Percentiles rank a stretch among this genome's conserved stretches.
phyloP scores from a whole-genome alignment of 1,140 invertebrate genomes.

The Lordiphosa collinella region DNA sequence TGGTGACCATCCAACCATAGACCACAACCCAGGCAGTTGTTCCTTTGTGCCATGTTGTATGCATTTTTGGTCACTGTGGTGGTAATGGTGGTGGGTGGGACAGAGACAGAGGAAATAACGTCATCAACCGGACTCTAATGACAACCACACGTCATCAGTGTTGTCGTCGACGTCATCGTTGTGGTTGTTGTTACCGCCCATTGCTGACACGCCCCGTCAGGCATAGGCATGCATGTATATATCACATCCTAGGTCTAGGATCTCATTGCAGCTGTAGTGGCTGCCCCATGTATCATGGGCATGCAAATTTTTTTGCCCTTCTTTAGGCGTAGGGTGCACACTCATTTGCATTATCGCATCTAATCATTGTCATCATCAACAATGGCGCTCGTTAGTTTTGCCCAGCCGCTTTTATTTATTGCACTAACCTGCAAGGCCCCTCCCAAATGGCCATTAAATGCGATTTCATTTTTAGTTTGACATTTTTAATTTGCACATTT shows the following conservation, averaged over 20 bases:
- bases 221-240: slow-evolving; percentile 9
- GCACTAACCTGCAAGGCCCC: slow-evolving; percentile 1
- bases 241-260: slow-evolving; percentile 31
- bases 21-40: slow-evolving; percentile 9
- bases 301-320: slow-evolving; percentile 56
- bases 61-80: slow-evolving; percentile 66
- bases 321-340: slow-evolving; percentile 18
- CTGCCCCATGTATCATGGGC: slow-evolving; percentile 56
- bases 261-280: not conserved
- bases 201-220: slow-evolving; percentile 55
- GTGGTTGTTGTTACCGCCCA: slow-evolving; percentile 45
- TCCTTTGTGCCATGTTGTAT: slow-evolving; percentile 57
- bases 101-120: slow-evolving; percentile 35
- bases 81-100: not conserved
- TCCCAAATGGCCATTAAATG: slow-evolving; percentile 32
- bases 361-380: slow-evolving; percentile 78
- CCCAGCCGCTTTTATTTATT: slow-evolving; percentile 10
- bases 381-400: slow-evolving; percentile 71
- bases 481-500: slow-evolving; percentile 46
- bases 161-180: slow-evolving; percentile 31
- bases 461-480: slow-evolving; percentile 47
- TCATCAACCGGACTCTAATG: slow-evolving; percentile 66
- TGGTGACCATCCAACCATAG: not conserved
- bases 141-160: slow-evolving; percentile 72
- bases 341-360: slow-evolving; percentile 78